Base-by-base conservation (phyloP, 2,888 invertebrate genomes). In the Arrhopalites spinosus region DNA sequence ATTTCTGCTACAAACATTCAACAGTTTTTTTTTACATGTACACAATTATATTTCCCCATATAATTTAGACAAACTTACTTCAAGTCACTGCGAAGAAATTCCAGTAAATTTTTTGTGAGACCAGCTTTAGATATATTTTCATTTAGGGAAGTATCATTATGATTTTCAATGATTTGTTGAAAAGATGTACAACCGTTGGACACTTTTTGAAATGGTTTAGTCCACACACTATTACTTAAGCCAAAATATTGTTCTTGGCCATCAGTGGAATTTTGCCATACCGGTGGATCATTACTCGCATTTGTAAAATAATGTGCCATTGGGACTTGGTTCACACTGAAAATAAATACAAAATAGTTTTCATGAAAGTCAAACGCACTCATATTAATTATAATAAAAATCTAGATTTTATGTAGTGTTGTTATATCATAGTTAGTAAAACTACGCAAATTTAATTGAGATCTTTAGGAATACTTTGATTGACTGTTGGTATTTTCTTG, bases 181-280 rank as follows among this genome's bases (percentile, higher is more conserved):
- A 80, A 81, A 36, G 63, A 50, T 8, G 66, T 30, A 45, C 75
- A 72, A 50, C 81, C 80, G 25, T 59, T 67, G 29, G 56, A 66
- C 7, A 80, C 80, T 70, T 80, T 81, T 45, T 63, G 69, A 66
- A 80, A 81, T 15, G 80, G 79, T 17, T 67, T 77, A 53, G 77
- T 76, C 30, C 73, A 67, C 29, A 73, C 25, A 45, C 79, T 79
- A 63, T 81, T 81, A 29, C 81, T 79, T 17, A 81, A 72, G n/a
- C 76, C 79, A 73, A 78, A 78, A 15, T 68, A 72, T 25, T 70
- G 13, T 17, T n/a, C n/a, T 56, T 25, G 25, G 30, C 2, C 11
- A 29, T 70, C n/a, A 73, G 59, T 36, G 29, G 43, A 25, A 36
- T 36, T 36, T 36, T 36, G 36, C 36, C 36, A 36, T 36, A 36